Evolutionary conservation across 1,140 invertebrate species (phyloP), one percentile per base, ranked within the genome.

Genomic region (Hycleus phaleratus): DNA sequence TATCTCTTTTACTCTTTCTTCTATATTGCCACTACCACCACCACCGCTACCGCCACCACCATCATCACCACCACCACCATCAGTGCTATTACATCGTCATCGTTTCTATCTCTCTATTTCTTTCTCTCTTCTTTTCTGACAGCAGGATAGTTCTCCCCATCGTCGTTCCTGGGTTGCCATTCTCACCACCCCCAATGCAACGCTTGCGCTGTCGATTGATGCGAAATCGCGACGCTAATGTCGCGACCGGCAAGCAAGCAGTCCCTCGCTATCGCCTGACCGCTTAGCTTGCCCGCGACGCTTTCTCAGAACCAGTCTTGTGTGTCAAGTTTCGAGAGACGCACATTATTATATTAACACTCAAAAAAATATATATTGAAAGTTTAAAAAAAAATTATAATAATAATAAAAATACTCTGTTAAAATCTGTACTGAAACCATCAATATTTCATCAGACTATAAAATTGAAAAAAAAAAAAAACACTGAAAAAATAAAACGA

Each of bases 201-300:
- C 60, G 52, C 56, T 58, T 18, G 43, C 59, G 47, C 47, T 47
- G 46, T 26, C 26, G 11, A 26, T 58, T 25, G 42, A 49, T 61
- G 61, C 58, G 58, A 63, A 57, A 63, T 57, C 66, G 62, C 58
- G 62, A 61, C 62, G 62, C 59, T 54, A 50, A 46, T 55, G 40
- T 61, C 62, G 64, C 66, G 61, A 60, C 54, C 62, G 56, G 42
- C 43, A 38, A 32, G 32, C 32, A 42, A 55, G 58, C 71, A 73
- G 71, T 73, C 70, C 71, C 71, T 72, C 64, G 71, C 71, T 73
- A 71, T 70, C 68, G 71, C 71, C 71, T 72, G 71, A 71, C 65
- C 71, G 71, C 71, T 73, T 73, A 71, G 71, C 71, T 73, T 73
- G 71, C 69, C 70, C 70, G 71, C 71, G 70, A 70, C 69, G 70